Conservation (phyloP, 2,888 invertebrate genomes). For the Callinectes sapidus region DNA sequence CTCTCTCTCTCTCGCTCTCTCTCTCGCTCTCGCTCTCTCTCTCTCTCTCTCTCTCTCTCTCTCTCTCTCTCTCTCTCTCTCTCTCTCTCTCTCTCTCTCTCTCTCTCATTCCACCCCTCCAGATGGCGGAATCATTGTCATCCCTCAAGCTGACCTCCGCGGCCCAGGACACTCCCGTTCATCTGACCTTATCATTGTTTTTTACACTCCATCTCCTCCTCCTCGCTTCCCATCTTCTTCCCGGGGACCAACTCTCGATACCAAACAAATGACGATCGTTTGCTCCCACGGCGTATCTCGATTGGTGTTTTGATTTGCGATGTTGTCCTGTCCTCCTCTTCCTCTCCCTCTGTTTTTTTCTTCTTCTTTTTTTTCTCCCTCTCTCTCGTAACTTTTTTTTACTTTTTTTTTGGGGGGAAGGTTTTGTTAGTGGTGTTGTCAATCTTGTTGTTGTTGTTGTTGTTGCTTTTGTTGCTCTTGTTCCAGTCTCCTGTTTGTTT, state of each 20-base stretch:
- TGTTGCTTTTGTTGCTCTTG: neutral
- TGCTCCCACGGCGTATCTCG: constrained; percentile 12
- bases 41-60: no score
- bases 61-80: no score
- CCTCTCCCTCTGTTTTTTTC: neutral
- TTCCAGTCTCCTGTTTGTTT: neutral
- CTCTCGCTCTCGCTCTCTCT: neutral
- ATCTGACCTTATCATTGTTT: constrained; percentile 65
- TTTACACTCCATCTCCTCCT: constrained; percentile 48
- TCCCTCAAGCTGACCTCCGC: constrained; percentile 57
- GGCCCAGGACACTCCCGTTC: constrained; percentile 26
- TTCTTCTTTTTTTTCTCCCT: neutral
- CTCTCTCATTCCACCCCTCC: neutral
- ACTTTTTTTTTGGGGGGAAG: neutral
- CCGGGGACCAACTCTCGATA: neutral
- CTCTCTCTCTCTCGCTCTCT: neutral
- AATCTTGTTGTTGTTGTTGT: neutral
- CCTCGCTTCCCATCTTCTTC: neutral
- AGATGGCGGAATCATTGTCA: constrained; percentile 52
- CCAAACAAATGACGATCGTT: constrained; percentile 60
- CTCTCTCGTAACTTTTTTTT: neutral
- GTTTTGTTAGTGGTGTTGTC: neutral
- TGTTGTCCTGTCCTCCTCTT: neutral
- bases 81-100: no score
- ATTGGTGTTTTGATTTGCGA: constrained; percentile 14